These are phyloP conservation scores for Drosophila sp. DNA, from an alignment of 1,140 invertebrate genomes.

Conservation along the genomic window DNA sequence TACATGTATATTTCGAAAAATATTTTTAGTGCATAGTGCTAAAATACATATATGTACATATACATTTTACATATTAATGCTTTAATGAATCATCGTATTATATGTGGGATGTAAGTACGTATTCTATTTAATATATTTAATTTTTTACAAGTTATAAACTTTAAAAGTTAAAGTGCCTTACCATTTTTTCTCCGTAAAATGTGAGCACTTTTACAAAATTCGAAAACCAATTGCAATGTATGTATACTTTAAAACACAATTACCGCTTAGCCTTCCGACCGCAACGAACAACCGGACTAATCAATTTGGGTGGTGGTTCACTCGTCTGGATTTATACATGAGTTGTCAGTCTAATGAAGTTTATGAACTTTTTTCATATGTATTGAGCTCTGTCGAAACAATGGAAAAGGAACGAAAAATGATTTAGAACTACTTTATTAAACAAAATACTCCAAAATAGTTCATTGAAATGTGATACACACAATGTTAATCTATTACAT, in stretches of 20 bases:
- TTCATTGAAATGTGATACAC: no score
- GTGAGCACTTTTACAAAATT: constrained; percentile 55
- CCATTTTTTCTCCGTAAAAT: constrained; percentile 43
- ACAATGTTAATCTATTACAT: no score
- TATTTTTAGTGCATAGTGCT: constrained; percentile 45
- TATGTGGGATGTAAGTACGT: constrained; percentile 18
- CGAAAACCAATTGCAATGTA: constrained; percentile 53
- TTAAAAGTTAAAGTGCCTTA: constrained; percentile 13
- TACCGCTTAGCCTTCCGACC: constrained; percentile 66
- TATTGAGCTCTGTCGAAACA: neutral
- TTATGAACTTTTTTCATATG: neutral
- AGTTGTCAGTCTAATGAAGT: constrained; percentile 12
- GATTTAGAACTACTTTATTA: neutral
- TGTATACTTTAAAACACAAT: constrained; percentile 68
- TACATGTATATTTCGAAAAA: constrained; percentile 50
- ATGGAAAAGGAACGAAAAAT: constrained; percentile 3
- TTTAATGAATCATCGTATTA: constrained; percentile 35
- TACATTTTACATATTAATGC: constrained; percentile 56
- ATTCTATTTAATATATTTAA: constrained; percentile 24
- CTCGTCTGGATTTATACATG: constrained; percentile 23
- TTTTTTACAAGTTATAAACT: constrained; percentile 29
- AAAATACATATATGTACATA: constrained; percentile 41
- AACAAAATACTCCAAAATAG: no score
- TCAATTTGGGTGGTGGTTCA: constrained; percentile 59
- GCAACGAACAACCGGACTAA: constrained; percentile 70